A percentile compares a stretch with the other conserved stretches of the same genome.
These are phyloP conservation scores for Limnephilus marmoratus DNA, from an alignment of 2,888 invertebrate genomes.

Conservation along the genomic window DNA sequence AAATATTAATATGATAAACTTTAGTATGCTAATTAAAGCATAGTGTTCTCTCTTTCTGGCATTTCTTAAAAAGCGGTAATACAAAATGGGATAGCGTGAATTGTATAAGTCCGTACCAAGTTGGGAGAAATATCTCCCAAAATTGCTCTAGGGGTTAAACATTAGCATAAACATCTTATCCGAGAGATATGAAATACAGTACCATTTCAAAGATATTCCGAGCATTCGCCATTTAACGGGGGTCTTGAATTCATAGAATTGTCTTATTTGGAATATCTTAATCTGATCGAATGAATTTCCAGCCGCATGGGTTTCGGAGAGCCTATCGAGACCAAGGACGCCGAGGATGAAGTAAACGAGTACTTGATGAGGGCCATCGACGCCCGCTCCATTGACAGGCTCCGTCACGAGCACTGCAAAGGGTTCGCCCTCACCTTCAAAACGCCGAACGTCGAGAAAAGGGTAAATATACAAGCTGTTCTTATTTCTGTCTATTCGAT, in stretches of 20 bases:
- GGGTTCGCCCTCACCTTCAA: slow-evolving; percentile 91
- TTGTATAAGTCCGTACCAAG: too few species aligned
- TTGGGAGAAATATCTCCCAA: too few species aligned
- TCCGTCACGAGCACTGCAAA: slow-evolving; percentile 92
- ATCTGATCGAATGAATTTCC: slow-evolving; percentile 39
- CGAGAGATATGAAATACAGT: neutral
- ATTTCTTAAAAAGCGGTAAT: too few species aligned
- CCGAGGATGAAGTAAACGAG: slow-evolving; percentile 96
- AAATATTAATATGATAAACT: too few species aligned
- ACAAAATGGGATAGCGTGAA: too few species aligned
- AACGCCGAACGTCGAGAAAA: slow-evolving; percentile 68
- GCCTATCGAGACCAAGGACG: slow-evolving; percentile 84
- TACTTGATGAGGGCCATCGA: slow-evolving; percentile 97
- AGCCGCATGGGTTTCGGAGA: slow-evolving; percentile 75
- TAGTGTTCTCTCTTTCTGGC: too few species aligned
- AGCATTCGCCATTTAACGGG: slow-evolving; percentile 24
- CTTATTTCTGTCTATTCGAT: neutral
- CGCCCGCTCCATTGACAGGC: slow-evolving; percentile 93
- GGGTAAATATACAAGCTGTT: slow-evolving; percentile 35
- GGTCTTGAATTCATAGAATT: neutral
- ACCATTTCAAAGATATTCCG: neutral
- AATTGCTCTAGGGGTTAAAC: too few species aligned
- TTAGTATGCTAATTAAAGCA: too few species aligned
- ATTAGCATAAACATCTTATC: neutral
- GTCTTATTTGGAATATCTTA: neutral